These are phyloP conservation scores for Protonibea diacanthus DNA, from an alignment of 2,797 vertebrate genomes.

Conservation along the genomic window DNA sequence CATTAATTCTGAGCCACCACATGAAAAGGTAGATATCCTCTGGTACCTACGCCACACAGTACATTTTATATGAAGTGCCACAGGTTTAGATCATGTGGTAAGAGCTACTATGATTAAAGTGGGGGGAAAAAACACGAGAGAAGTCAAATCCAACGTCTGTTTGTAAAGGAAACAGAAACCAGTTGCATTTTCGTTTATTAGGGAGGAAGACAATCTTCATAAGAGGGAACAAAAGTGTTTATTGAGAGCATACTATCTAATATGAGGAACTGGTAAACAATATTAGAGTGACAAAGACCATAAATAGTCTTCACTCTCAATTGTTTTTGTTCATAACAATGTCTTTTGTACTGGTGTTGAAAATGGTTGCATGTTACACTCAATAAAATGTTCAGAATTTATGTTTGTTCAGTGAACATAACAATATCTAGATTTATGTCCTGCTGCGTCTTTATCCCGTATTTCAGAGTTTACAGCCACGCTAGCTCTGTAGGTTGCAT, in stretches of 20 bases:
- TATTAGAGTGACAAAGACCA: background rate
- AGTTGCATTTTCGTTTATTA: slow-evolving; percentile 2
- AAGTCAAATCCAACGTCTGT: slow-evolving; percentile 7
- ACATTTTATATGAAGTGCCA: slow-evolving; percentile 8
- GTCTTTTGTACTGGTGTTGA: background rate
- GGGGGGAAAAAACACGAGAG: background rate
- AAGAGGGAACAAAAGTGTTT: slow-evolving; percentile 28
- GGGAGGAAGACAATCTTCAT: slow-evolving; percentile 19
- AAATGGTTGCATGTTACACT: background rate
- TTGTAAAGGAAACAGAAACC: slow-evolving; percentile 9
- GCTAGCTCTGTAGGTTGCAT: background rate
- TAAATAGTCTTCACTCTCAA: background rate
- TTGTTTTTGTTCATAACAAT: background rate
- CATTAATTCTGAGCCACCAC: background rate
- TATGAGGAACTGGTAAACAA: slow-evolving; percentile 30
- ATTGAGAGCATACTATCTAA: slow-evolving; percentile 18
- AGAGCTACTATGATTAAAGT: slow-evolving; percentile 15
- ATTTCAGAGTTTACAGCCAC: background rate
- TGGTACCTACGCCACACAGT: background rate
- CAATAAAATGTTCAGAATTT: background rate
- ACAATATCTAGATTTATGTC: too few species aligned
- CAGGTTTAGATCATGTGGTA: background rate
- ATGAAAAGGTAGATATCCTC: background rate
- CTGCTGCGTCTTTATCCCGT: background rate
- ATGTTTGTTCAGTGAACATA: background rate